Base-by-base conservation (phyloP, 2,797 vertebrate genomes). In the Emydoidea blandingii region DNA sequence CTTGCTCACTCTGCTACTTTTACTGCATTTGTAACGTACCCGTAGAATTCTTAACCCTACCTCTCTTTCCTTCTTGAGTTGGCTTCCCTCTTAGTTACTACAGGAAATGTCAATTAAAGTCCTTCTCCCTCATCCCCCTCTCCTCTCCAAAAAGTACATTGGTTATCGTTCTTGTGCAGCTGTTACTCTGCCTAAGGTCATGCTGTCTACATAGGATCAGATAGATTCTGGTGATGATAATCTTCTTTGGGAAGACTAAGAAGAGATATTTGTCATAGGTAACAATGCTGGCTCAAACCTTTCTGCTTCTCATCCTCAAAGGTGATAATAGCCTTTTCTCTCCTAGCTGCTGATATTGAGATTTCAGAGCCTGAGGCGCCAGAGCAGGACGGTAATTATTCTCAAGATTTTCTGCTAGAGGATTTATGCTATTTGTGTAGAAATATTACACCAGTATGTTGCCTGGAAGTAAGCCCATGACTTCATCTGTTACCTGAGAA, bases 301-400 rank as follows among this genome's bases (percentile, higher is more conserved):
- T 96, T 94, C 78, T 94, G 86, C 68, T 93, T 65, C 14, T 8
- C 50, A 47, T 94, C 68, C 23, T 44, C 78, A 5, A 18, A 68
- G 78, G 87, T 94, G 93, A 85, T 95, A 87, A 87, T 94, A 96
- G 86, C 59, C 90, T 37, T 95, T 76, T 49, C 12, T 47, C 23
- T 15, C 47, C 25, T 47, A 76, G 44, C 65, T 72, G 27, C 74
- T 85, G 29, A 6, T 68, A 92, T 82, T 84, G 95, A 88, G 93
- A 95, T 87, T 93, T 90, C 56, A 74, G 79, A 95, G 81, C 65
- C 82, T 62, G 90, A 86, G 52, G 85, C 56, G 82, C 57, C 53
- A 68, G 87, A 94, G 57, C 85, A 86, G 96, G 87, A 94, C 86
- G 80, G 29, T 81, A 68, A 93, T 95, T 96, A 95, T 95, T 94